Percentiles rank a stretch among this genome's conserved stretches.
Evolutionary conservation across 2,797 vertebrate species (phyloP).

Genomic region (Monodelphis domestica): DNA sequence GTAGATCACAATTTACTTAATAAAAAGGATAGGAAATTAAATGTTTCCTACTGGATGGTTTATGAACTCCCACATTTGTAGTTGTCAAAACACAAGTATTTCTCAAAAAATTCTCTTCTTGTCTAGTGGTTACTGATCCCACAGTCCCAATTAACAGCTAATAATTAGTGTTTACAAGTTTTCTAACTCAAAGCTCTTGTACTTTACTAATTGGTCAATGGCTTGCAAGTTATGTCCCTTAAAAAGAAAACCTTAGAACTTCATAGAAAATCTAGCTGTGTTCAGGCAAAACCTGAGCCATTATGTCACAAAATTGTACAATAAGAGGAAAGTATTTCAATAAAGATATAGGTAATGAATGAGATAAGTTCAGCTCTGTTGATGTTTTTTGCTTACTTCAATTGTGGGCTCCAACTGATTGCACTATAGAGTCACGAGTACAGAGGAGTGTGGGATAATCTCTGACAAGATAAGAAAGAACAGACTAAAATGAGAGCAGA

Average conservation of each 20-base stretch:
- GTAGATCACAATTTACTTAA: background rate
- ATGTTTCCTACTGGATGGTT: background rate
- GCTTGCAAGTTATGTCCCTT: conserved; percentile 31
- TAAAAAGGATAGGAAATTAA: background rate
- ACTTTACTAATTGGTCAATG: conserved; percentile 24
- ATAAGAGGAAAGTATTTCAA: conserved; percentile 6
- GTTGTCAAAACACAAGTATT: background rate
- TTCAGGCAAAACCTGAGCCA: background rate
- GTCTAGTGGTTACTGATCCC: background rate
- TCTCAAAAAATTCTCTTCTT: background rate
- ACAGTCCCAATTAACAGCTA: background rate
- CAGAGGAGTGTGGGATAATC: conserved; percentile 51
- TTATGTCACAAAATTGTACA: conserved; percentile 6
- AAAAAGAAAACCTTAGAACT: conserved; percentile 4
- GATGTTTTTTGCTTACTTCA: conserved; percentile 6
- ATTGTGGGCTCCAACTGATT: conserved; percentile 2
- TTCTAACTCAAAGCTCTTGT: conserved; percentile 13
- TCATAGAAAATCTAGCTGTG: background rate
- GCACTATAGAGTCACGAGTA: conserved; percentile 22
- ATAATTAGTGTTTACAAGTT: background rate
- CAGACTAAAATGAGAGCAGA: conserved; percentile 60
- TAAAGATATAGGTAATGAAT: conserved; percentile 23
- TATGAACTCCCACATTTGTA: background rate
- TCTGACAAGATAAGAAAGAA: conserved; percentile 61
- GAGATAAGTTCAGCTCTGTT: conserved; percentile 11